A percentile compares a stretch with the other conserved stretches of the same genome.
Evolutionary conservation across 2,797 vertebrate species (phyloP).

Genomic region (Gobio occitaniae): DNA sequence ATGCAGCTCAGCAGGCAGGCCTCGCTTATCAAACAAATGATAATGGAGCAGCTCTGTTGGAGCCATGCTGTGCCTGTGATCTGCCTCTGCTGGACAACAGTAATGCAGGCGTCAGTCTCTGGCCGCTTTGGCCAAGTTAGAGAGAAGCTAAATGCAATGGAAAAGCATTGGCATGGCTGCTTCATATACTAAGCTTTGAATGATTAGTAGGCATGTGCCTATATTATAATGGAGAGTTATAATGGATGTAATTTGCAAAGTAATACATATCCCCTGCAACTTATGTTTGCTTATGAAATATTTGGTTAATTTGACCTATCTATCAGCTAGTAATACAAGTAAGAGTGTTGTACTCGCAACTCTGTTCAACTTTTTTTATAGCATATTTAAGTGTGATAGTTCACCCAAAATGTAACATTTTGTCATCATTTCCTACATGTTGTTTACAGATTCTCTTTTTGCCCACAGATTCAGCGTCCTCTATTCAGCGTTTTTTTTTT

Average conservation of each 20-base stretch:
- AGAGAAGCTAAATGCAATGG: slow-evolving; percentile 23
- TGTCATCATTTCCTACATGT: no score
- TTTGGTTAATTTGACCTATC: not conserved
- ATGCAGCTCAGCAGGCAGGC: slow-evolving; percentile 54
- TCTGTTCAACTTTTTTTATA: not conserved
- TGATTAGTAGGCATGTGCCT: not conserved
- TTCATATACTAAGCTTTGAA: not conserved
- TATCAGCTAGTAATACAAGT: not conserved
- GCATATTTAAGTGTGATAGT: not conserved
- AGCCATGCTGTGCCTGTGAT: slow-evolving; percentile 51
- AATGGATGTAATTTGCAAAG: not conserved
- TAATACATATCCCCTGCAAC: not conserved
- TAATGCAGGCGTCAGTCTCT: slow-evolving; percentile 34
- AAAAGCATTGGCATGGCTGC: not conserved
- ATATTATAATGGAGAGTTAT: not conserved
- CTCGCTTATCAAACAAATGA: slow-evolving; percentile 54
- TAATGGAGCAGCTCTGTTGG: slow-evolving; percentile 57
- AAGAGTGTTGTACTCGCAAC: not conserved
- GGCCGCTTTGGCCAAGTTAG: slow-evolving; percentile 21
- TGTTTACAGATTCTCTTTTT: no score
- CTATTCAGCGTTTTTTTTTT: no score
- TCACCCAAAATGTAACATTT: no score
- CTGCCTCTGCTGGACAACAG: slow-evolving; percentile 36
- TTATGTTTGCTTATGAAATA: slow-evolving; percentile 5
- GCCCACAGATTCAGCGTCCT: no score